Evolutionary conservation across 2,888 invertebrate species (phyloP), one percentile per base, ranked within the genome.

Genomic region (Brachyptera putata): DNA sequence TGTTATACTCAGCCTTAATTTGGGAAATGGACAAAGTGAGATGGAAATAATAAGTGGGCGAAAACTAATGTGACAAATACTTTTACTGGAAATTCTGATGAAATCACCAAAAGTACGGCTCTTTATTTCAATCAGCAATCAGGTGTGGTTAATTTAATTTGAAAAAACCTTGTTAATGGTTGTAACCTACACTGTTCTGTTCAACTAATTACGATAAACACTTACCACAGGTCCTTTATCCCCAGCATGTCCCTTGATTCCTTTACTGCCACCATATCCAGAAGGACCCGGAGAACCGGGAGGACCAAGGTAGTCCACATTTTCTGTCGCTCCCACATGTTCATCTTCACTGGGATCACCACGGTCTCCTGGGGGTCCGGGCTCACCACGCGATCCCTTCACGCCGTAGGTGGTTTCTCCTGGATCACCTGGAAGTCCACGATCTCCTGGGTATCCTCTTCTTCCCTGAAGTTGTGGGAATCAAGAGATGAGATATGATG

Each of bases 391-490:
- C 22, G 41, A 22, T 1, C 66, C 67, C 18, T 24, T 41, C 3
- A 48, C 24, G 9, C 67, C 67, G 5, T 41, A 18, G 3, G 56
- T 49, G n/a, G 21, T 13, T 7, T 63, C 61, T 9, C 63, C 58
- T 37, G 1, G 57, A 46, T 37, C 49, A 22, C 36, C 75, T 43
- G 62, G 69, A 9, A 65, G 67, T 14, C 73, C 73, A 2, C 64
- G 64, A 16, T 73, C 73, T 22, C 81, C 81, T 0, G 68, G 70
- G 34, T 72, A 73, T 14, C 81, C 81, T 46, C 74, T 75, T 2
- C 73, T 73, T 4, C 79, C 79, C 49, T 67, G 63, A 0, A 63
- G 57, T 3, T 69, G 70, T 1, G 50, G 63, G 1, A 48, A 16
- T 13, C 5, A 46, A 14, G 9, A 22, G n/a, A n/a, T n/a, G n/a